Percentiles rank a stretch among this genome's conserved stretches.
Evolutionary conservation across 1,140 invertebrate species (phyloP).

Genomic region (Leptinotarsa defecta): DNA sequence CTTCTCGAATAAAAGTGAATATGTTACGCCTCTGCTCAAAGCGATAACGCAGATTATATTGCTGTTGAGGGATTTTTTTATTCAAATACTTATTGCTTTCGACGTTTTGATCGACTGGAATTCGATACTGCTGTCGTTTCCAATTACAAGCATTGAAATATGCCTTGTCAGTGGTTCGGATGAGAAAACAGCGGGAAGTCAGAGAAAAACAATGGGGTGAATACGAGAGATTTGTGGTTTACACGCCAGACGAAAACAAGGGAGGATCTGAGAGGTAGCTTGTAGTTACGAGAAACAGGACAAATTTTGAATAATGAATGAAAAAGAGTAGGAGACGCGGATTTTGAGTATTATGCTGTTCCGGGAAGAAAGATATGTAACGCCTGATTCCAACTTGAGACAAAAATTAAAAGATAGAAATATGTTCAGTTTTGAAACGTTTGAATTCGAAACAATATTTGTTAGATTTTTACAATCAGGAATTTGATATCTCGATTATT

Average conservation of each 20-base stretch:
- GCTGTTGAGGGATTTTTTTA: slow-evolving; percentile 33
- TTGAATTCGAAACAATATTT: too few species aligned
- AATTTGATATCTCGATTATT: too few species aligned
- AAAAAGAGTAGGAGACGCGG: background rate
- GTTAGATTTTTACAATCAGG: too few species aligned
- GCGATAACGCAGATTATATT: slow-evolving; percentile 11
- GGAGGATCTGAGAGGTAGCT: too few species aligned
- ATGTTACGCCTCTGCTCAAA: background rate
- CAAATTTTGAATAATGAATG: background rate
- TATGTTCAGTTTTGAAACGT: too few species aligned
- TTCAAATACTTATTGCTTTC: slow-evolving; percentile 44
- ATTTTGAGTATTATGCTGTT: background rate
- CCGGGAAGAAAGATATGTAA: too few species aligned
- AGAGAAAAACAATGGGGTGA: background rate
- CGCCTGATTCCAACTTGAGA: too few species aligned
- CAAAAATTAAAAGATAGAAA: too few species aligned
- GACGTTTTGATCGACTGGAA: slow-evolving; percentile 44
- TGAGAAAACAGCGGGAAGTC: slow-evolving; percentile 15
- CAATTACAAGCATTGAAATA: slow-evolving; percentile 38
- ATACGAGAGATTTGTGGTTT: background rate
- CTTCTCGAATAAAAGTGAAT: too few species aligned
- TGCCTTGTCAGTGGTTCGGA: slow-evolving; percentile 23
- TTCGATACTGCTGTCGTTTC: slow-evolving; percentile 41
- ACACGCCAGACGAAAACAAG: too few species aligned
- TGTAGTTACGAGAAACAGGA: too few species aligned